These are phyloP conservation scores for Sarcophilus harrisii DNA, from an alignment of 2,797 vertebrate genomes.

Conservation along the genomic window DNA sequence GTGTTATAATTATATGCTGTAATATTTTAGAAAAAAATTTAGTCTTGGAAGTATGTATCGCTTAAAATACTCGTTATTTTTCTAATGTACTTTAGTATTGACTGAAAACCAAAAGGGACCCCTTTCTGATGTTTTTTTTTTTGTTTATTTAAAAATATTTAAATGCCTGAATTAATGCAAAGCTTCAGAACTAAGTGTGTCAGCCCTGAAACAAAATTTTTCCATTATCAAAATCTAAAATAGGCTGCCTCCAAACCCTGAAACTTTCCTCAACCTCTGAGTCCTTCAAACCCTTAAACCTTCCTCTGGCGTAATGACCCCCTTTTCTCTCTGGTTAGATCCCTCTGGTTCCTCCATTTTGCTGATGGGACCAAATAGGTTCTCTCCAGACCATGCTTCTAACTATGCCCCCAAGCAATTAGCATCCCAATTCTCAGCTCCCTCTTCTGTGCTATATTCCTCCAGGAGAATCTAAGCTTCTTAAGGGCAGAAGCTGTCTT, in stretches of 20 bases:
- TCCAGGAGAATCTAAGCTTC: background rate
- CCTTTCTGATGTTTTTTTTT: background rate
- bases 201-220: background rate
- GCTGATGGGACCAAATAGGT: background rate
- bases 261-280: background rate
- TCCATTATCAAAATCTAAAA: background rate
- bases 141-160: background rate
- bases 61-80: background rate
- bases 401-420: background rate
- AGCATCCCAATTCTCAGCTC: background rate
- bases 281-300: background rate
- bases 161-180: background rate
- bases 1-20: background rate
- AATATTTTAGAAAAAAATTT: background rate
- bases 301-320: background rate
- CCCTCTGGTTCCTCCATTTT: background rate
- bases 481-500: background rate
- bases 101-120: background rate
- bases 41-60: background rate
- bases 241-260: background rate
- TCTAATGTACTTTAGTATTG: background rate
- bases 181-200: background rate
- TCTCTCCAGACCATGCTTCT: background rate
- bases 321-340: background rate
- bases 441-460: background rate